Evolutionary conservation across 23 tunicate genomes (phyloP).

Genomic region (Botrylloides violaceus): DNA sequence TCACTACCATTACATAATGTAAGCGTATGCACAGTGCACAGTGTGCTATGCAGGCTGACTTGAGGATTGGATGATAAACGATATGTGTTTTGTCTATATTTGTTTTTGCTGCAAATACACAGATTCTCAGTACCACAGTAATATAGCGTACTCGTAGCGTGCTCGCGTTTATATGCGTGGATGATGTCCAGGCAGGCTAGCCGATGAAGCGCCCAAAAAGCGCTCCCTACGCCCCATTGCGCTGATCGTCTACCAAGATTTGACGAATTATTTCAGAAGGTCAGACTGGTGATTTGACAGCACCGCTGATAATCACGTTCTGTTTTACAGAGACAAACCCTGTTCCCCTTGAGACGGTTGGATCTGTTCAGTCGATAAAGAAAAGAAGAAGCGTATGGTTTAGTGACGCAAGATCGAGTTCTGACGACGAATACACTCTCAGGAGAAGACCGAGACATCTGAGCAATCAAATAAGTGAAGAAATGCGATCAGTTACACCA

Average conservation of each 20-base stretch:
- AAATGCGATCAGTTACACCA: background rate
- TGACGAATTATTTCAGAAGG: too few relatives aligned
- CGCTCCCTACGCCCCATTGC: too few relatives aligned
- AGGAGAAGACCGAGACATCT: background rate
- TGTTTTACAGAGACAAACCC: background rate
- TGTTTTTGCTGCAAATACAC: background rate
- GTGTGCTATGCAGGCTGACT: background rate
- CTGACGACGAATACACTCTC: conserved; percentile 18
- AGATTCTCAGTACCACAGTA: background rate
- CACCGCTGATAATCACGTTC: too few relatives aligned
- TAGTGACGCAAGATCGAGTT: conserved; percentile 5
- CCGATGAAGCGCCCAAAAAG: too few relatives aligned
- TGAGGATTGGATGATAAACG: background rate
- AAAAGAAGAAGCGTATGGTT: background rate
- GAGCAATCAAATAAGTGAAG: background rate
- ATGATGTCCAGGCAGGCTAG: too few relatives aligned
- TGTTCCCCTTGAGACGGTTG: background rate
- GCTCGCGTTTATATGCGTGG: too few relatives aligned
- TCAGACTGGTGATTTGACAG: too few relatives aligned
- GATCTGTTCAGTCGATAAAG: background rate
- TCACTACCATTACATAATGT: background rate
- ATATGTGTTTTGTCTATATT: background rate
- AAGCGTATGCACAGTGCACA: background rate
- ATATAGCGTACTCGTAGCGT: too few relatives aligned
- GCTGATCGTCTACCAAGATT: too few relatives aligned